Percentiles rank a stretch among this genome's conserved stretches.
Evolutionary conservation across 2,888 invertebrate genomes (phyloP).

Genomic region (Loripinus fragilis): DNA sequence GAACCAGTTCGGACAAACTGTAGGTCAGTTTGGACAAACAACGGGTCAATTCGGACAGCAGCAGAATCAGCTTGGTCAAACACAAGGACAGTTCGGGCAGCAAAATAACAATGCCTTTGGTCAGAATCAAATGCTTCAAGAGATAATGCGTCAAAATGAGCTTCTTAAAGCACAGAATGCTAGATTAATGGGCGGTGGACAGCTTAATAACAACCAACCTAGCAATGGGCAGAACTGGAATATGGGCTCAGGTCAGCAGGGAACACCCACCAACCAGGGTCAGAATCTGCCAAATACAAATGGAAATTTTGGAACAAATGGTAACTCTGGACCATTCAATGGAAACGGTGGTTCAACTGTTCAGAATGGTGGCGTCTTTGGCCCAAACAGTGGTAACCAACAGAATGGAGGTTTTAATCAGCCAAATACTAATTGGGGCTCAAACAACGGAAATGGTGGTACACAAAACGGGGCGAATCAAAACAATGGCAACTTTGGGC

Average conservation of each 20-base stretch:
- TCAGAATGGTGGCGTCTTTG: neutral
- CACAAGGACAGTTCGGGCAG: neutral
- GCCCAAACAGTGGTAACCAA: neutral
- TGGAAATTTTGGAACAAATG: neutral
- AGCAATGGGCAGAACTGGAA: constrained; percentile 1
- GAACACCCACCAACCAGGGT: neutral
- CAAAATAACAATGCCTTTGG: neutral
- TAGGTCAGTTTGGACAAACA: constrained; percentile 13
- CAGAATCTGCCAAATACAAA: neutral
- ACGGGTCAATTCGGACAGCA: constrained; percentile 7
- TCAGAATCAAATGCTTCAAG: constrained; percentile 26
- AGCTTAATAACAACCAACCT: neutral
- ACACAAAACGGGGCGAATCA: neutral
- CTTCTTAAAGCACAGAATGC: constrained; percentile 51
- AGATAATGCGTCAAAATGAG: constrained; percentile 46
- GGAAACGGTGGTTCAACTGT: neutral
- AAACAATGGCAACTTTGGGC: neutral
- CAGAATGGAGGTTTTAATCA: constrained; percentile 9
- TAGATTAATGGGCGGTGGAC: neutral
- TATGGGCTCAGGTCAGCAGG: constrained; percentile 4
- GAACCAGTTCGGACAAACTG: constrained; percentile 15
- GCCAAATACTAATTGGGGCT: neutral
- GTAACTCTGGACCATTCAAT: neutral
- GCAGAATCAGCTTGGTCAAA: constrained; percentile 18
- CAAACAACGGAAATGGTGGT: neutral